These are phyloP conservation scores for Melanotaenia trifasciata DNA, from an alignment of 2,797 vertebrate species.

Conservation along the genomic window DNA sequence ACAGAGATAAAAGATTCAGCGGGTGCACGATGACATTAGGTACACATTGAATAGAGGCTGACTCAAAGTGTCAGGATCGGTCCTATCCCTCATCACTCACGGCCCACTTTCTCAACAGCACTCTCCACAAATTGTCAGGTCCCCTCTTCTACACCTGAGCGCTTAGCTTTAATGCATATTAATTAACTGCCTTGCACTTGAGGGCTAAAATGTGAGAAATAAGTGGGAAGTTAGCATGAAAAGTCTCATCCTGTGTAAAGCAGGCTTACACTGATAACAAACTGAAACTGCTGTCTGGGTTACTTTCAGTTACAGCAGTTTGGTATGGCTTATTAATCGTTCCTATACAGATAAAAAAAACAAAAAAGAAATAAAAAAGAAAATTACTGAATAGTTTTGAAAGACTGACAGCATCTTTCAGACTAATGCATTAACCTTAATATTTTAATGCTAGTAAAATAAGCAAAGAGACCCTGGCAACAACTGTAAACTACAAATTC, in stretches of 20 bases:
- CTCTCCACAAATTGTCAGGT: conserved; percentile 47
- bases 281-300: conserved; percentile 16
- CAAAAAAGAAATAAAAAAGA: conserved; percentile 15
- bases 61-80: conserved; percentile 67
- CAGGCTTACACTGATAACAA: conserved; percentile 28
- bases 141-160: conserved; percentile 60
- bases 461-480: conserved; percentile 2
- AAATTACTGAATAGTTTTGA: conserved; percentile 11
- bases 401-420: conserved; percentile 3
- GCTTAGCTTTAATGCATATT: conserved; percentile 67
- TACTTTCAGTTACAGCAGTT: conserved; percentile 4
- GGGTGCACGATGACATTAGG: conserved; percentile 52
- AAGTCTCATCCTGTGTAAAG: conserved; percentile 47
- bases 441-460: conserved; percentile 7
- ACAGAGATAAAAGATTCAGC: conserved; percentile 63
- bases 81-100: conserved; percentile 75
- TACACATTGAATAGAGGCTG: conserved; percentile 68
- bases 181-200: conserved; percentile 52
- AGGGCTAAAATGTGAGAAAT: conserved; percentile 33
- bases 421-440: not conserved
- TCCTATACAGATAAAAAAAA: not conserved
- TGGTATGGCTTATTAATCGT: conserved; percentile 24
- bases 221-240: conserved; percentile 9
- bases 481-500: not conserved
- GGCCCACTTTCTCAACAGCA: conserved; percentile 46